Base-by-base conservation (phyloP, 2,888 invertebrate species). In the Standfussiana lucernea region DNA sequence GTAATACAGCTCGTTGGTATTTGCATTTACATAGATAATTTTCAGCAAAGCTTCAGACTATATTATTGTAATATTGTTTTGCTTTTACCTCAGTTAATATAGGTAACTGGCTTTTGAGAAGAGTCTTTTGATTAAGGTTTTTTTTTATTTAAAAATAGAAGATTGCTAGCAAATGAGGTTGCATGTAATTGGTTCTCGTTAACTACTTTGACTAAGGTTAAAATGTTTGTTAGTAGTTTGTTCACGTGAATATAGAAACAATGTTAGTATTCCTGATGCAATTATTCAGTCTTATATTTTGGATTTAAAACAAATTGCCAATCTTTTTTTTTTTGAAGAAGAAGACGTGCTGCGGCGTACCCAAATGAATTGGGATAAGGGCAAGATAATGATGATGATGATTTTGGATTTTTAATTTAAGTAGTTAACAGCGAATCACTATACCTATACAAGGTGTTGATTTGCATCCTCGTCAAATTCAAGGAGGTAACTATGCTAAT, bases 11-110 rank as follows among this genome's bases (percentile, higher is more conserved):
- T 89, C 90, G 90, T 89, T 89, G 88, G 89, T 88, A 90, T 93
- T 92, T 93, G 92, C 91, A 90, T 93, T 92, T 93, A 91, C 91
- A 92, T 92, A 86, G 89, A 90, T 89, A 91, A 91, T 92, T 87
- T 59, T 86, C 89, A 89, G 83, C 79, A 84, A 84, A 89, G 84
- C 85, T 76, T 80, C 75, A 74, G 82, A 87, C 87, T 80, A 67
- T 79, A 67, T n/a, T n/a, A n/a, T n/a, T n/a, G n/a, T 80, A 75
- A 83, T 79, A 74, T 79, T 84, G 72, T 81, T 83, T 76, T 28
- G 75, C 61, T 84, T 42, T 62, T 66, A 21, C 61, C n/a, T 64
- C 71, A 61, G 66, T 71, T 82, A 87, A 75, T 69, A 65, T 37
- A 59, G 32, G 53, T 53, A 78, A 75, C 32, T 59, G 70, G 68